Evolutionary conservation across 2,888 invertebrate species (phyloP), one percentile per base, ranked within the genome.

Genomic region (Hedychridium roseum): DNA sequence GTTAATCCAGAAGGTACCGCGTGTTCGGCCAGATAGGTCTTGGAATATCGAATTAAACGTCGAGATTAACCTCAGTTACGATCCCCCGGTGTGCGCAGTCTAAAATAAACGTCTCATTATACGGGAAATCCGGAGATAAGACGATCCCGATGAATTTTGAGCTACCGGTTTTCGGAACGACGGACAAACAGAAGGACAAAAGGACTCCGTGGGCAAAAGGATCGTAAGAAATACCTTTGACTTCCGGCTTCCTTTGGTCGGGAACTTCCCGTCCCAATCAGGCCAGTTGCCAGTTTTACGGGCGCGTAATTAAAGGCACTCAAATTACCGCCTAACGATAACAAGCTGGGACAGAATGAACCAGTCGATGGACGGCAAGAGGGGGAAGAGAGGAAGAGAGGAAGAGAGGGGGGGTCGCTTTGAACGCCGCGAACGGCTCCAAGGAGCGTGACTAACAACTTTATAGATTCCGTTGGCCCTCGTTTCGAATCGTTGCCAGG

Each of bases 381-480:
- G n/a, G n/a, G n/a, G n/a, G n/a, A n/a, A n/a, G n/a, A n/a, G n/a
- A n/a, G n/a, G 53, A 50, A 47, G 38, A 42, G 39, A 39, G 37
- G 17, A 21, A 31, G 43, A 50, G 48, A 45, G 46, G 42, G 38
- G 41, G 30, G 39, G 43, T 34, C 38, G 37, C 23, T 37, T 32
- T 23, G 52, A 49, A 54, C 54, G 50, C 60, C 53, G 43, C 43
- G 54, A 49, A 52, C 53, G 41, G 41, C 50, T 60, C 51, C 58
- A 55, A 60, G 57, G 51, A 71, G 66, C 72, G 73, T 73, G 69
- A 73, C 70, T 70, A 75, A 73, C 68, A 68, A 69, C 73, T 71
- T 73, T 66, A 73, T 71, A 68, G 68, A 68, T 68, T 60, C 63
- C 51, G 47, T 36, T 32, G 50, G 43, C 42, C 41, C 52, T 43